Evolutionary conservation across 2,797 vertebrate genomes (phyloP).

Genomic region (Enteromius fasciolatus): DNA sequence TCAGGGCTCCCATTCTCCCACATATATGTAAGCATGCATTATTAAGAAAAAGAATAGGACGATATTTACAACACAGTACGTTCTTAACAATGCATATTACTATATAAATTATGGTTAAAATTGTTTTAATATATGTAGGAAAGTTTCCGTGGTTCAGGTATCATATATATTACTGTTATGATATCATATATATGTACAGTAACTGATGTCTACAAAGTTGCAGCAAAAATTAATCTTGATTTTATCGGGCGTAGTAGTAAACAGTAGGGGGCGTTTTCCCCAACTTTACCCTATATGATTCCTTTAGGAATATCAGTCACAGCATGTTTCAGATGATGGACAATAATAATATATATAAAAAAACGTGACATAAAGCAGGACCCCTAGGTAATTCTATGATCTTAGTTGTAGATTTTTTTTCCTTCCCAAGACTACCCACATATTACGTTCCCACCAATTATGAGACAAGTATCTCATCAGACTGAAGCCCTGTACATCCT

Average conservation of each 20-base stretch:
- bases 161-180: background rate
- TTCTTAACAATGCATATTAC: too few species aligned
- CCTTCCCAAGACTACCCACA: background rate
- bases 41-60: too few species aligned
- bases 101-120: too few species aligned
- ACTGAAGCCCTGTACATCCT: conserved; percentile 1
- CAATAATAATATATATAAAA: background rate
- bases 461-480: background rate
- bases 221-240: background rate
- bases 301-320: background rate
- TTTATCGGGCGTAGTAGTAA: background rate
- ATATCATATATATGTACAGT: too few species aligned
- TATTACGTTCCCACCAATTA: background rate
- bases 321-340: too few species aligned
- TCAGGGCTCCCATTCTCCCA: too few species aligned
- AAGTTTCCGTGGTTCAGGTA: too few species aligned
- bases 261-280: background rate
- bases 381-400: background rate
- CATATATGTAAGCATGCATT: background rate
- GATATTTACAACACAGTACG: too few species aligned
- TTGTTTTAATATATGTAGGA: too few species aligned
- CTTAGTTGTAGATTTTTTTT: background rate
- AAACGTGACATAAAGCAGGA: background rate
- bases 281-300: background rate
- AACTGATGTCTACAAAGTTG: background rate